phyloP scores from a whole-genome alignment of 1,140 invertebrate species.

The Bombyx mori region ASM3026992v2 NC_085110.1:14105501-14106000 shows the following conservation, averaged over 20 bases:
- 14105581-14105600: not conserved
- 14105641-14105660: not conserved
- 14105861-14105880: slow-evolving; percentile 6
- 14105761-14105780: not conserved
- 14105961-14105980: slow-evolving; percentile 21
- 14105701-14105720: not conserved
- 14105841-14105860: slow-evolving; percentile 2
- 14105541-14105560: slow-evolving; percentile 34
- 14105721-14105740: not conserved
- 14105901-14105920: slow-evolving; percentile 26
- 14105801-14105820: not conserved
- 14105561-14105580: slow-evolving; percentile 40
- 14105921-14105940: slow-evolving; percentile 20
- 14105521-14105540: not conserved
- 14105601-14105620: slow-evolving; percentile 4
- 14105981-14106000: not conserved
- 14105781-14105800: not conserved
- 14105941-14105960: slow-evolving; percentile 27
- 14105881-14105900: slow-evolving; percentile 22
- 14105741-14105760: not conserved
- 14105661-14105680: not conserved
- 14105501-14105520: too few relatives aligned
- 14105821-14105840: not conserved
- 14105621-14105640: not conserved
- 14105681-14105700: not conserved